These are phyloP conservation scores for Psephotus haematonotus DNA, from an alignment of 2,113 vertebrate species.

Conservation along the genomic window DNA sequence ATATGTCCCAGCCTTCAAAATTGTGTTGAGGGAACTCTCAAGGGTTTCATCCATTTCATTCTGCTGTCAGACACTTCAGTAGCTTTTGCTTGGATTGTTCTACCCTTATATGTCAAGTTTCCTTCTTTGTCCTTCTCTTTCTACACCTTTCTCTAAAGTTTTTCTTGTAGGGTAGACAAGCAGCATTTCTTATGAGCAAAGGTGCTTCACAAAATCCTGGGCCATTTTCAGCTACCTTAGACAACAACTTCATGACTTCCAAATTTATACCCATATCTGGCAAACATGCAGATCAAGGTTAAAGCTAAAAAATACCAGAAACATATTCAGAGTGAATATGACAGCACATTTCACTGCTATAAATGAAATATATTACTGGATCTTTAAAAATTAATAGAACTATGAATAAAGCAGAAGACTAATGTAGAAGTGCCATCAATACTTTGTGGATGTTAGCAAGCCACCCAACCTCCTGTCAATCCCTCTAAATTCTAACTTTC, in stretches of 20 bases:
- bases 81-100: background rate
- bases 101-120: background rate
- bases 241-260: background rate
- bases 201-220: background rate
- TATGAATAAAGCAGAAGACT: slow-evolving; percentile 41
- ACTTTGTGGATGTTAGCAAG: background rate
- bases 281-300: background rate
- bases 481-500: background rate
- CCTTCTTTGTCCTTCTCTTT: background rate
- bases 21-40: background rate
- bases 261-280: background rate
- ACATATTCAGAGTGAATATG: background rate
- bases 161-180: background rate
- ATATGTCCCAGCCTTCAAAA: background rate
- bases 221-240: background rate
- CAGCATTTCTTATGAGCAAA: background rate
- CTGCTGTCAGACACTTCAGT: background rate
- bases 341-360: background rate
- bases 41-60: background rate
- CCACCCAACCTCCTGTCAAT: background rate
- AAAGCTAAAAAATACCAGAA: background rate
- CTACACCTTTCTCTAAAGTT: background rate
- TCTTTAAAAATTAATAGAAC: slow-evolving; percentile 43
- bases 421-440: background rate
- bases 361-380: slow-evolving; percentile 19